These are phyloP conservation scores for Theonella swinhoei DNA, from an alignment of 37 sponge, comb jelly and placozoan species.

Conservation along the genomic window DNA sequence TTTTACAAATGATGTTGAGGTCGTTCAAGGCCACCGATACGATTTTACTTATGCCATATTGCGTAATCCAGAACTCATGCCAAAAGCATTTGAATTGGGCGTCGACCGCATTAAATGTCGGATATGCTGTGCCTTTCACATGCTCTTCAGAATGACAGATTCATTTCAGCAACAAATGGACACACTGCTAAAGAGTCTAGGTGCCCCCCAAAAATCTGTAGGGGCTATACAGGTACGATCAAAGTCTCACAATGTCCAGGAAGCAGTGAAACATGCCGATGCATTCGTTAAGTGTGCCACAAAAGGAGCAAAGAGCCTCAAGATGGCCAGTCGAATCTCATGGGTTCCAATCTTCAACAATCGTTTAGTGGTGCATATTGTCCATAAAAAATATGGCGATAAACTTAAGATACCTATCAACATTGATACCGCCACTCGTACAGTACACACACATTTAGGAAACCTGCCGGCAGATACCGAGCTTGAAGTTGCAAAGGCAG, in stretches of 20 bases:
- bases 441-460: slow-evolving; percentile 63
- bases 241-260: slow-evolving; percentile 20
- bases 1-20: slow-evolving; percentile 50
- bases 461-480: slow-evolving; percentile 37
- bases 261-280: slow-evolving; percentile 3
- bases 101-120: slow-evolving; percentile 52
- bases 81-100: slow-evolving; percentile 34
- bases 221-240: slow-evolving; percentile 32
- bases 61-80: slow-evolving; percentile 36
- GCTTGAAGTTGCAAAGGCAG: slow-evolving; percentile 16
- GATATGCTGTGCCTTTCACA: slow-evolving; percentile 54
- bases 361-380: slow-evolving; percentile 38
- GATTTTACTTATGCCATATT: slow-evolving; percentile 66
- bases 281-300: slow-evolving; percentile 26
- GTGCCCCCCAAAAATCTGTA: slow-evolving; percentile 2
- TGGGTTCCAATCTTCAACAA: slow-evolving; percentile 35
- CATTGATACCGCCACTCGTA: slow-evolving; percentile 42
- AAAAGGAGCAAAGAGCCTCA: slow-evolving; percentile 25
- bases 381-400: slow-evolving; percentile 15
- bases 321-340: neutral
- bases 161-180: slow-evolving; percentile 54
- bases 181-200: slow-evolving; percentile 8
- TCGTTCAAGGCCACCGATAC: slow-evolving; percentile 45
- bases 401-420: slow-evolving; percentile 38
- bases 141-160: slow-evolving; percentile 44